Base-by-base conservation (phyloP, 2,797 vertebrate species). In the Australoheros facetus region DNA sequence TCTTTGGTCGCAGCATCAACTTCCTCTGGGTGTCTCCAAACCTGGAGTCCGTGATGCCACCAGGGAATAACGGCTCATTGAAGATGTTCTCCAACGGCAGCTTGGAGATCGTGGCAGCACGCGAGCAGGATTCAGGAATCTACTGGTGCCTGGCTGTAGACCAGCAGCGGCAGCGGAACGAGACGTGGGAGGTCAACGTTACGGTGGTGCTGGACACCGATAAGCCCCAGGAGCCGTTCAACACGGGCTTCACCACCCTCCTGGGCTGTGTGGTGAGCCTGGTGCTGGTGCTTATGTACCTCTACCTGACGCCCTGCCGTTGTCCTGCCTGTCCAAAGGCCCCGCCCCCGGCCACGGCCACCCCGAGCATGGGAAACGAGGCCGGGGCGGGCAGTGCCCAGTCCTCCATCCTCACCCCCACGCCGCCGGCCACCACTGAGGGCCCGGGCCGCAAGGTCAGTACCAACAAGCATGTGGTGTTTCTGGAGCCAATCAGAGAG, bases 391-490 rank as follows among this genome's bases (percentile, higher is more conserved):
- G 87, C 85, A 97, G 97, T 0, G 97, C 93, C 28, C 97, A 97
- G 86, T 97, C 97, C 71, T 99, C 97, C 5, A 97, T 98, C 90
- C 96, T 98, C 71, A 96, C 95, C 17, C 88, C 96, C 1, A 97
- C 97, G 0, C 97, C 97, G 0, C 96, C 97, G 0, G 81, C 96
- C 23, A 94, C 95, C 0, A 97, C 97, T 0, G 96, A 94, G 48
- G 96, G 95, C 2, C 95, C 95, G 3, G 96, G 96, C 69, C 97
- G 96, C 84, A 98, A 98, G 94, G 95, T 94, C 93, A 96, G 97
- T 23, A 89, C 94, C 93, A 97, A 96, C 95, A 99, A 98, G 88
- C 98, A 98, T 1, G 98, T 99, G 72, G 98, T 97, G 72, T 99
- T 99, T 93, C 94, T 98, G 30, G 98, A 99, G 94, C 98, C 98